Evolutionary conservation across 2,113 vertebrate genomes (phyloP).

Genomic region (Toxostoma redivivum): DNA sequence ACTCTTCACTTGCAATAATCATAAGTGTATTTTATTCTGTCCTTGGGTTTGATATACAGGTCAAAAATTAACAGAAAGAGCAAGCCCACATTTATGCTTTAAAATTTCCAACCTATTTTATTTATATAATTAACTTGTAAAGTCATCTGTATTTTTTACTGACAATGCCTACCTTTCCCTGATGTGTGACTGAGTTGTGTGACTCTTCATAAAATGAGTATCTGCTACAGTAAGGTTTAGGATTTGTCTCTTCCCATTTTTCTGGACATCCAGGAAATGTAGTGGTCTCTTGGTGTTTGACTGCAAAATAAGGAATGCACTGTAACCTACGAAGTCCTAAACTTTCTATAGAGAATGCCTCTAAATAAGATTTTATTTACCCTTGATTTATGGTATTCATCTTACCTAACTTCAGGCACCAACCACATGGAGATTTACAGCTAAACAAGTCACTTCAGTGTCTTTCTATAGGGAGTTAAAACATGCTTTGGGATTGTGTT

Average conservation of each 20-base stretch:
- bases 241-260: not conserved
- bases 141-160: not conserved
- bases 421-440: not conserved
- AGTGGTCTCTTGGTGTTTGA: not conserved
- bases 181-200: not conserved
- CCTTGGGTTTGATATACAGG: not conserved
- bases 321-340: not conserved
- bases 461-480: not conserved
- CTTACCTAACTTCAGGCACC: not conserved
- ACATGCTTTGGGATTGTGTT: not conserved
- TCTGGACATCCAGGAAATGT: not conserved
- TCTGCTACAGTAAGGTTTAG: not conserved
- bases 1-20: not conserved
- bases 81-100: not conserved
- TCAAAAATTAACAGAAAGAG: not conserved
- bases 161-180: not conserved
- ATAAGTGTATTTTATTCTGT: not conserved
- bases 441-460: not conserved
- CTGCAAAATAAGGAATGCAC: not conserved
- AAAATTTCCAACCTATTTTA: not conserved
- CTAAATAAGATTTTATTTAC: not conserved
- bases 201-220: not conserved
- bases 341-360: not conserved
- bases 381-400: not conserved
- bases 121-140: not conserved